Base-by-base conservation (phyloP, 2,888 invertebrate genomes). In the Tillus elongatus region DNA sequence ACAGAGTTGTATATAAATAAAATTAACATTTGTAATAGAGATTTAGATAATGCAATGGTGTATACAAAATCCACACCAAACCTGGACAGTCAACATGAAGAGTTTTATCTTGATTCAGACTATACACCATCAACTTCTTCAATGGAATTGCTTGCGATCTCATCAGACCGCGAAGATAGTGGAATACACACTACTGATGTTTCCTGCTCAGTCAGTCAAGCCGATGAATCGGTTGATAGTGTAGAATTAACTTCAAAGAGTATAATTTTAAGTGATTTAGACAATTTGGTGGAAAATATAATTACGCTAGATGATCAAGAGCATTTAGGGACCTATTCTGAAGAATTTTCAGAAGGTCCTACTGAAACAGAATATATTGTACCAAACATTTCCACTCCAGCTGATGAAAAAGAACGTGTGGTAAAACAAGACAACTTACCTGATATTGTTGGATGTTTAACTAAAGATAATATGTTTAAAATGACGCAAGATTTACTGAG, bases 101-200 rank as follows among this genome's bases (percentile, higher is more conserved):
- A 67, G 38, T 58, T 58, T 45, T 47, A 52, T 40, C 55, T 55
- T 6, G 54, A 63, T 43, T 72, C 64, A 24, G 69, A 70, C 47
- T 71, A 71, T 44, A 67, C 72, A 3, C 64, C 70, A 2, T 70
- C 71, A 3, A 73, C 75, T 36, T 66, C 64, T 24, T 71, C 72
- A 3, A 65, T 70, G n/a, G 79, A 79, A 50, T 68, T 79, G 56
- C 70, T 77, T 46, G 73, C 74, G 31, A 70, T 60, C 36, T 62
- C 64, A 30, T 68, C 68, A 6, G 82, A 80, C 60, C 74, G 78
- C 27, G 86, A 87, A 63, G 86, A 87, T 56, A 82, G 81, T 44
- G 83, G 82, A 2, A 81, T 83, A 43, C 85, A 86, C 50, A 80
- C 83, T 3, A 83, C 84, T 2, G 79, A 83, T 9, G 85, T 82